Base-by-base conservation (phyloP, 2,113 vertebrate genomes). In the Rynchops niger region DNA sequence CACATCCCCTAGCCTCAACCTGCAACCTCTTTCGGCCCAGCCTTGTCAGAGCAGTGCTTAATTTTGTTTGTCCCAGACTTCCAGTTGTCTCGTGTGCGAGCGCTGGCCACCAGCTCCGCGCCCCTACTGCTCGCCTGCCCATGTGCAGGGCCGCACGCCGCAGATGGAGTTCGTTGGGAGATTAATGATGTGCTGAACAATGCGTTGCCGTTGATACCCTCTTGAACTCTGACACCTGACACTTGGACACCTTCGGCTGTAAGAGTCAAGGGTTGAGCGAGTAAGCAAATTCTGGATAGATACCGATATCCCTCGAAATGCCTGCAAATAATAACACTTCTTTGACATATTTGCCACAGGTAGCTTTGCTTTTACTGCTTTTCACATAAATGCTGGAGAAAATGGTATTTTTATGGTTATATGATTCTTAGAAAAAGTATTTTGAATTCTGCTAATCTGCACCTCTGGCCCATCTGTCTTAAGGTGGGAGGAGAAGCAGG, bases 211-310 rank as follows among this genome's bases (percentile, higher is more conserved):
- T 50, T 74, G 90, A 95, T 97, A 96, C 76, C 88, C 84, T 93
- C 93, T 92, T 95, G 94, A 97, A 93, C 97, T 91, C 91, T 90
- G 96, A 93, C 95, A 94, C 55, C 81, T 95, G 85, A 95, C 82
- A 84, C 71, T 42, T 42, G 80, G 76, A 79, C 95, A 93, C 90
- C 83, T 96, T 66, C 80, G 62, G 72, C 79, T 77, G 80, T 8
- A 65, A 53, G 82, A 91, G 92, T 72, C 82, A 92, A 94, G 69
- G 38, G 56, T 86, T 86, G 56, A 93, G 45, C 27, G 62, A 96
- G 82, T 32, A 81, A 91, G 78, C 25, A 88, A 90, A 92, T 80
- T 73, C 82, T 85, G 71, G 49, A n/a, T 47, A 61, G 86, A 56
- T 25, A 49, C 59, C 5, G 22, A 91, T 89, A 96, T 90, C 16